Evolutionary conservation across 2,888 invertebrate genomes (phyloP).

Genomic region (Dynastes grantii): DNA sequence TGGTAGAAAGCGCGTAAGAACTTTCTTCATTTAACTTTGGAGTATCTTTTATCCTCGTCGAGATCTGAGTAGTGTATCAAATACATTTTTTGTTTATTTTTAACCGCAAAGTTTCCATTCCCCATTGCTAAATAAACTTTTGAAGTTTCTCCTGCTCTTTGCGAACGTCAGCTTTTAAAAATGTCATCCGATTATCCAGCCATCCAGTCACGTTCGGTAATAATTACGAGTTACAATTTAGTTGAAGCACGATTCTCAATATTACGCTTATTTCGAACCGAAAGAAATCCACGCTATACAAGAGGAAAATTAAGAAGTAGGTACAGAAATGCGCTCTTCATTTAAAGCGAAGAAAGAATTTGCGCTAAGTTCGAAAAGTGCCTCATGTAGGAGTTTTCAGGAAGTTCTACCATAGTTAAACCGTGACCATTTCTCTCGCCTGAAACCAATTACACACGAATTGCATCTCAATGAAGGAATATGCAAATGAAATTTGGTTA

Average conservation of each 20-base stretch:
- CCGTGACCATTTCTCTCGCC: not conserved
- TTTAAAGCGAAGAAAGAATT: not conserved
- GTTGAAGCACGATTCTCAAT: not conserved
- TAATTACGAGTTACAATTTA: conserved; percentile 23
- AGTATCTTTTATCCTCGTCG: too few species aligned
- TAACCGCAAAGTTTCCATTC: not conserved
- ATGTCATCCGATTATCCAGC: not conserved
- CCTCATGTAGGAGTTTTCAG: not conserved
- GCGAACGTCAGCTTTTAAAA: not conserved
- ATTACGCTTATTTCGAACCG: not conserved
- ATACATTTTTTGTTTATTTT: too few species aligned
- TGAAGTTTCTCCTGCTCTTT: conserved; percentile 8
- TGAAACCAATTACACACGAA: conserved; percentile 19
- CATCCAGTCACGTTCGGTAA: conserved; percentile 3
- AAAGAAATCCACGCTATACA: not conserved
- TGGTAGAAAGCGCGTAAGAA: too few species aligned
- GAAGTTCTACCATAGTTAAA: conserved; percentile 13
- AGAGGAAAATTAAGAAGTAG: not conserved
- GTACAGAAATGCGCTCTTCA: conserved; percentile 15
- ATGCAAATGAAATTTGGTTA: conserved; percentile 35
- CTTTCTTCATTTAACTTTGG: too few species aligned
- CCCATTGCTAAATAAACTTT: conserved; percentile 16
- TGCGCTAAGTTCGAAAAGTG: conserved; percentile 18
- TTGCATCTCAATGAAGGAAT: conserved; percentile 26
- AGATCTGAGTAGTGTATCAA: too few species aligned